Percentiles rank a stretch among this genome's conserved stretches.
Conservation (phyloP, 1,140 invertebrate species). For the Druon quercuslanigerum region DNA sequence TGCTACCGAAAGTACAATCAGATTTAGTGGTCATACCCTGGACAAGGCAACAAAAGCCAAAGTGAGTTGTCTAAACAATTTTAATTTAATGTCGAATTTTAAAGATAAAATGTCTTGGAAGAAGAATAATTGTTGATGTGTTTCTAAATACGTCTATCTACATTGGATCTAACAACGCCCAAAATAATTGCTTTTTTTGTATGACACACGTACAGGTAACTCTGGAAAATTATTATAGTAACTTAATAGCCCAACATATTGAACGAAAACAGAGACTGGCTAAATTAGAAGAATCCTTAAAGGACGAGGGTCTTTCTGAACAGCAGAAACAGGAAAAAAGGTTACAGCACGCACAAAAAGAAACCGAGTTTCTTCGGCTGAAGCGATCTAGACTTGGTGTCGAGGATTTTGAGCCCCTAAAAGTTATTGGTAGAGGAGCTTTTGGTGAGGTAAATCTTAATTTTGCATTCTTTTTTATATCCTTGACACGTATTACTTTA, state of each 20-base stretch:
- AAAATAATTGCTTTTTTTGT: no score
- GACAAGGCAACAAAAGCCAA: conserved; percentile 99
- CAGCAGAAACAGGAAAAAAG: conserved; percentile 91
- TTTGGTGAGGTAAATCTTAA: conserved; percentile 89
- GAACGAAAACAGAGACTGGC: conserved; percentile 97
- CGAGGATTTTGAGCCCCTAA: conserved; percentile 98
- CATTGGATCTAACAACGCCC: no score
- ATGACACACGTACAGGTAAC: conserved; percentile 79
- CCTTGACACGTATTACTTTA: not conserved
- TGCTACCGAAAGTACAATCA: conserved; percentile 86
- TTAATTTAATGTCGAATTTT: not conserved
- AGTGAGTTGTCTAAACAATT: conserved; percentile 68
- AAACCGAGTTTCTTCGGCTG: conserved; percentile 97
- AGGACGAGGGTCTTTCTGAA: conserved; percentile 92
- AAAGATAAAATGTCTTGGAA: not conserved
- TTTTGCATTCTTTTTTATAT: conserved; percentile 7
- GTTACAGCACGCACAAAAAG: conserved; percentile 96
- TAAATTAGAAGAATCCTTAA: conserved; percentile 94
- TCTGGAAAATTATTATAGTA: conserved; percentile 99
- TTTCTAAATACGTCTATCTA: no score
- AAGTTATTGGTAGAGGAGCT: conserved; percentile 97
- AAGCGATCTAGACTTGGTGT: conserved; percentile 97
- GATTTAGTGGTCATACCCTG: conserved; percentile 96
- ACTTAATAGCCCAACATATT: conserved; percentile 96
- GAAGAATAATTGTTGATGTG: no score